These are phyloP conservation scores for Cisticola juncidis DNA, from an alignment of 2,113 vertebrate species.

Conservation along the genomic window DNA sequence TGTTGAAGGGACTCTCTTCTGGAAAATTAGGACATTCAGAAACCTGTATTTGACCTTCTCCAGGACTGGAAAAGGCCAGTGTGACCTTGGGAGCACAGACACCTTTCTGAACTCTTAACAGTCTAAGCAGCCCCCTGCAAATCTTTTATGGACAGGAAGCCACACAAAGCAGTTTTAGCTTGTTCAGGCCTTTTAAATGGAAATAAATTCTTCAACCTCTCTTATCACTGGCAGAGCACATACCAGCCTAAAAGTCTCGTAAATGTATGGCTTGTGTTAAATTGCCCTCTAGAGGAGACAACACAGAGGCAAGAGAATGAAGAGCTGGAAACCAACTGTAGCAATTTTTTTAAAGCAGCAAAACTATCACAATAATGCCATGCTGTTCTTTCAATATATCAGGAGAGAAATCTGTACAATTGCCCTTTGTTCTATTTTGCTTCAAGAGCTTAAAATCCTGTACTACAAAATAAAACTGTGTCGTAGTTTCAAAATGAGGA, in stretches of 20 bases:
- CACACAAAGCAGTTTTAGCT: neutral
- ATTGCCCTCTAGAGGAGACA: slow-evolving; percentile 66
- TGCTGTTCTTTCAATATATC: neutral
- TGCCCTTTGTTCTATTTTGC: neutral
- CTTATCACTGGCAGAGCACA: neutral
- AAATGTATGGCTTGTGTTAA: slow-evolving; percentile 50
- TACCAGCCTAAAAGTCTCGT: neutral
- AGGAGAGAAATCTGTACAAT: neutral
- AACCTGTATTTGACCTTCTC: neutral
- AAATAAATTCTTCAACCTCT: slow-evolving; percentile 21
- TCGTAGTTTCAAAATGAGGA: neutral
- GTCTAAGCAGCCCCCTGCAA: neutral
- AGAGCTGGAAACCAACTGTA: neutral
- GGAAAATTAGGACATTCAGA: neutral
- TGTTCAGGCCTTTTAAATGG: neutral
- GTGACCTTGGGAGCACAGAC: neutral
- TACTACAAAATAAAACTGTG: neutral
- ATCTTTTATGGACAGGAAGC: neutral
- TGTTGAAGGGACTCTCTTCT: neutral
- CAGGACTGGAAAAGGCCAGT: neutral
- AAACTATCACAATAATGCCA: neutral
- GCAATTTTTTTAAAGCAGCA: neutral
- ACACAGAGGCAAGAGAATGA: neutral
- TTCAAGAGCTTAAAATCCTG: neutral
- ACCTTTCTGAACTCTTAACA: neutral